Conservation (phyloP, 2,113 vertebrate species). For the Phylloscopus trochilus region DNA sequence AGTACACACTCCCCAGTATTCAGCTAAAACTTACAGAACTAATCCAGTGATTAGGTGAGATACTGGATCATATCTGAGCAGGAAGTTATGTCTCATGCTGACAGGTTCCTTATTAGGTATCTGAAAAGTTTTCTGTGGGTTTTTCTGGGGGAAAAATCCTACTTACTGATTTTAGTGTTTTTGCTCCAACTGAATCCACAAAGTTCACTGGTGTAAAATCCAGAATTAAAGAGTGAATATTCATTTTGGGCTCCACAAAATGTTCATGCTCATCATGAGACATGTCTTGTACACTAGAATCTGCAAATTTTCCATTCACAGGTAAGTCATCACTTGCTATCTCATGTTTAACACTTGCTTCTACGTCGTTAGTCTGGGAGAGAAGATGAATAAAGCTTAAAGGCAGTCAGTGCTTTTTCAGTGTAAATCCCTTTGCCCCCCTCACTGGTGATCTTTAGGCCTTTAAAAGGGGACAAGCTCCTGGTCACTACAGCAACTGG, state of each 20-base stretch:
- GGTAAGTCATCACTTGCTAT: constrained; percentile 68
- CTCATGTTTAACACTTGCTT: constrained; percentile 78
- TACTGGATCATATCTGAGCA: background rate
- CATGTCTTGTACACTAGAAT: background rate
- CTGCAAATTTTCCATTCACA: constrained; percentile 71
- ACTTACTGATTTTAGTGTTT: constrained; percentile 88
- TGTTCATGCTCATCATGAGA: constrained; percentile 72
- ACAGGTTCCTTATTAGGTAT: background rate
- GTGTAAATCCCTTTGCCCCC: background rate
- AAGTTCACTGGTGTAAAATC: constrained; percentile 90
- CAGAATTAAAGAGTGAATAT: constrained; percentile 84
- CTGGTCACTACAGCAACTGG: background rate
- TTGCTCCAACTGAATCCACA: constrained; percentile 92
- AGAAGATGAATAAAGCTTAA: constrained; percentile 6
- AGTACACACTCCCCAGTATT: background rate
- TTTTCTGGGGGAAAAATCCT: background rate
- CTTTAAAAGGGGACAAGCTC: background rate
- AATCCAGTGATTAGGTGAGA: background rate
- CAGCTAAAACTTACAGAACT: background rate
- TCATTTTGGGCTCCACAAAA: constrained; percentile 72
- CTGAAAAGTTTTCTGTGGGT: background rate
- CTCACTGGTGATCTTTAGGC: background rate
- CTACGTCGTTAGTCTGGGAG: constrained; percentile 66
- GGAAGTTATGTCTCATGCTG: background rate
- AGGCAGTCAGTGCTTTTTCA: background rate